Percentiles rank a stretch among this genome's conserved stretches.
phyloP scores from a whole-genome alignment of 2,113 vertebrate genomes.

The Entomyzon cyanotis region DNA sequence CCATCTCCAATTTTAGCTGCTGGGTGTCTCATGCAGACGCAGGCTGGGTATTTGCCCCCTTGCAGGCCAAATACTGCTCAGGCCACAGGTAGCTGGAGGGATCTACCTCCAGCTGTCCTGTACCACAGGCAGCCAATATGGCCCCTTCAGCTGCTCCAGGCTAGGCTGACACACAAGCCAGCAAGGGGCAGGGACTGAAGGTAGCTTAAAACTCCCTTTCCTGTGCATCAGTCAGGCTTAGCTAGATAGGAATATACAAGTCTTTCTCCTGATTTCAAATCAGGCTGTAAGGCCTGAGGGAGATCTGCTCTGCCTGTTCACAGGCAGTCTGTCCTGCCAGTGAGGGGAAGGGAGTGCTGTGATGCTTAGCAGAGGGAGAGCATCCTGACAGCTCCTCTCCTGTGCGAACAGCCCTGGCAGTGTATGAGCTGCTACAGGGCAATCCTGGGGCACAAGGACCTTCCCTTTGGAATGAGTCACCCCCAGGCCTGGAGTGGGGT shows the following conservation, averaged over 20 bases:
- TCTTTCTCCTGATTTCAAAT: neutral
- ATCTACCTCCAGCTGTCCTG: neutral
- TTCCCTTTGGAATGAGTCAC: neutral
- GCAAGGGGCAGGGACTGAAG: neutral
- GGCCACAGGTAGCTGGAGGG: neutral
- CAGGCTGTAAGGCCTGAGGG: neutral
- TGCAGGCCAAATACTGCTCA: neutral
- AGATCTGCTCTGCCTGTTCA: neutral
- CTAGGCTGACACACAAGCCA: neutral
- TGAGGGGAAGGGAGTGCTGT: neutral
- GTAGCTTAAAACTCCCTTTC: neutral
- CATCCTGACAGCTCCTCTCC: neutral
- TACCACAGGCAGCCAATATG: neutral
- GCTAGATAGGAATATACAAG: neutral
- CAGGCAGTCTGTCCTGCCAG: neutral
- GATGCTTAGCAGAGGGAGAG: neutral
- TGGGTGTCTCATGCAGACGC: neutral
- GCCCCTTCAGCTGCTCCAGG: neutral
- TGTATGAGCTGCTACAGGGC: rapidly evolving
- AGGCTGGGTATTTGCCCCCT: neutral
- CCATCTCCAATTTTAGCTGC: neutral
- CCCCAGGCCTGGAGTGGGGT: neutral
- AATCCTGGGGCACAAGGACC: neutral
- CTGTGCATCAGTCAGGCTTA: neutral
- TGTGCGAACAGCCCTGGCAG: neutral